Percentiles rank a stretch among this genome's conserved stretches.
phyloP scores from a whole-genome alignment of 23 tunicate genomes.

The Diplosoma virens region DNA sequence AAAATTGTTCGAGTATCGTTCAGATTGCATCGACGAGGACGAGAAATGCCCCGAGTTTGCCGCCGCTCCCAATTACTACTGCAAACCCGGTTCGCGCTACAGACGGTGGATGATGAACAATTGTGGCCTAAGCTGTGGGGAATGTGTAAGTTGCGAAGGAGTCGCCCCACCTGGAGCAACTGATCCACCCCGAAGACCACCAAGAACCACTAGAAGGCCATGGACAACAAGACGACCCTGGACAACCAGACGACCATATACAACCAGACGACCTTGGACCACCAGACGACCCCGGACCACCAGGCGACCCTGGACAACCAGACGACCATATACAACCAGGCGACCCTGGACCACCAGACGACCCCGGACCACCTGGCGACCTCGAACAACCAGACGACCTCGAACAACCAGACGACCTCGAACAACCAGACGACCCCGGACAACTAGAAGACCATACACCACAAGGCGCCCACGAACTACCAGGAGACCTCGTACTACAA shows the following conservation, averaged over 20 bases:
- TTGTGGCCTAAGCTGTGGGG: conserved; percentile 6
- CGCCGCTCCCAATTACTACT: background rate
- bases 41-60: background rate
- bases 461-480: conserved; percentile 1
- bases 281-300: no score
- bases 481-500: background rate
- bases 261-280: background rate
- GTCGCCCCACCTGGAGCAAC: conserved; percentile 22
- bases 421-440: background rate
- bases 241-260: background rate
- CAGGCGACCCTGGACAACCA: no score
- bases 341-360: background rate
- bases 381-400: background rate
- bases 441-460: background rate
- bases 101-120: conserved; percentile 9
- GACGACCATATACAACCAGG: no score
- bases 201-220: conserved; percentile 6
- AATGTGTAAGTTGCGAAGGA: background rate
- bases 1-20: background rate
- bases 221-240: background rate
- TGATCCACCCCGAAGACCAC: background rate
- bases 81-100: conserved; percentile 5
- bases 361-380: no score
- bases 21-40: conserved; percentile 12
- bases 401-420: background rate